phyloP scores from a whole-genome alignment of 1,140 invertebrate species.

The Manduca sexta region DNA sequence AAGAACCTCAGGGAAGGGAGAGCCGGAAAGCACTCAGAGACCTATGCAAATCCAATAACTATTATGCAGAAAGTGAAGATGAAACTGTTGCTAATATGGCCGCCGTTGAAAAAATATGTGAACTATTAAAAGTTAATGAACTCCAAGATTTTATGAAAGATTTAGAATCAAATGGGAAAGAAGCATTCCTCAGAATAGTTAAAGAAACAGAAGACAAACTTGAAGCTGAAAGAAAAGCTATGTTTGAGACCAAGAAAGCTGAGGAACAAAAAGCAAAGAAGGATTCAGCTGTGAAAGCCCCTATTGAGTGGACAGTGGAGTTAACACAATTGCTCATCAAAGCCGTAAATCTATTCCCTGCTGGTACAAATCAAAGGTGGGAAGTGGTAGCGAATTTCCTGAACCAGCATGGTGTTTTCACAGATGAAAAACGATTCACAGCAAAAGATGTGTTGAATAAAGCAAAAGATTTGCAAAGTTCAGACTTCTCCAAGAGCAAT shows the following conservation, averaged over 20 bases:
- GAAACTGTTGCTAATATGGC: constrained; percentile 90
- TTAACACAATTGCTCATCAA: constrained; percentile 92
- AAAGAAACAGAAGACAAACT: constrained; percentile 82
- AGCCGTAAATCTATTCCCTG: constrained; percentile 96
- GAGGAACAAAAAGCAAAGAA: constrained; percentile 60
- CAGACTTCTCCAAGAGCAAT: constrained; percentile 88
- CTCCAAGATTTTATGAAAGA: constrained; percentile 85
- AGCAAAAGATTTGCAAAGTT: constrained; percentile 95
- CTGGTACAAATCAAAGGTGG: constrained; percentile 96
- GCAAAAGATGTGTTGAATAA: constrained; percentile 96
- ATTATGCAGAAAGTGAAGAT: constrained; percentile 83
- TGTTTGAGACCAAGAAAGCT: constrained; percentile 72
- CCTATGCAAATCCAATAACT: constrained; percentile 90
- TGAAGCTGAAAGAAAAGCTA: constrained; percentile 82
- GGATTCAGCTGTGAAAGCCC: constrained; percentile 54
- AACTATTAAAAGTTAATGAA: constrained; percentile 81
- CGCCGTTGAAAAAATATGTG: constrained; percentile 92
- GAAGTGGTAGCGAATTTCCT: constrained; percentile 97
- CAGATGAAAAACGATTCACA: constrained; percentile 72
- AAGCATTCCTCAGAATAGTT: constrained; percentile 79
- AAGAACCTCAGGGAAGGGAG: constrained; percentile 89
- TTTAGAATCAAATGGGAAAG: constrained; percentile 77
- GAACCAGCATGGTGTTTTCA: constrained; percentile 86
- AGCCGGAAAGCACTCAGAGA: constrained; percentile 89
- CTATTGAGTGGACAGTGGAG: constrained; percentile 86